phyloP scores from a whole-genome alignment of 2,113 vertebrate species.

The Paracanthobrama guichenoti region DNA sequence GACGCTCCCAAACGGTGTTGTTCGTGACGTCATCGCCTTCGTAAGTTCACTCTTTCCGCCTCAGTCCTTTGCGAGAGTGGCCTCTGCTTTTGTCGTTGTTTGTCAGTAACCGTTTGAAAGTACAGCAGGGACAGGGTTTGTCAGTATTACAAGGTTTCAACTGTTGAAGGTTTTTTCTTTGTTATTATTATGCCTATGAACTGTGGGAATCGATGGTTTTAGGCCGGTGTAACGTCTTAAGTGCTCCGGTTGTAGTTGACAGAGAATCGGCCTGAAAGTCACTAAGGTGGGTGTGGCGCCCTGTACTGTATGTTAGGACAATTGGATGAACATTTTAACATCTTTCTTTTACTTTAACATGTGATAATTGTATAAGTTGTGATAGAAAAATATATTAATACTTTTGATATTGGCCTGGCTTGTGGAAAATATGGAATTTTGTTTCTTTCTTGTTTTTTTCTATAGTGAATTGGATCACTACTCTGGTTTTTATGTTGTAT shows the following conservation, averaged over 20 bases:
- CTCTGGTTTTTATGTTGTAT: not conserved
- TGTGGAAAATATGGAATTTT: not conserved
- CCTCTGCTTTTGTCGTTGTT: not conserved
- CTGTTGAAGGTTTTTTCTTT: not conserved
- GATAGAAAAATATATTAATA: not conserved
- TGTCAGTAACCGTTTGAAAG: not conserved
- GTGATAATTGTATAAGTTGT: not conserved
- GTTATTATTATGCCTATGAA: not conserved
- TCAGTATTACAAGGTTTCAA: not conserved
- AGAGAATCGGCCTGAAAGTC: not conserved
- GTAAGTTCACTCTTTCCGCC: conserved; percentile 37
- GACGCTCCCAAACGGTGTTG: not conserved
- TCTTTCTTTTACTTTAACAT: not conserved
- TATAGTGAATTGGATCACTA: not conserved
- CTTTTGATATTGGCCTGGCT: not conserved
- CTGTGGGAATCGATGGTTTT: not conserved
- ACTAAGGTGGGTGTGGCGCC: not conserved
- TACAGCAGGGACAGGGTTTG: not conserved
- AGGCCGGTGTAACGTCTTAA: not conserved
- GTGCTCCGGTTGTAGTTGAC: not conserved
- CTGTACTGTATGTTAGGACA: not conserved
- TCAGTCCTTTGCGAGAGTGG: not conserved
- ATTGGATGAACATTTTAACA: not conserved
- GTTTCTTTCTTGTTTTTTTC: not conserved
- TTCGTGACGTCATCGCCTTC: not conserved